Evolutionary conservation across 2,797 vertebrate species (phyloP), one percentile per base, ranked within the genome.

Genomic region (Girardinus metallicus): DNA sequence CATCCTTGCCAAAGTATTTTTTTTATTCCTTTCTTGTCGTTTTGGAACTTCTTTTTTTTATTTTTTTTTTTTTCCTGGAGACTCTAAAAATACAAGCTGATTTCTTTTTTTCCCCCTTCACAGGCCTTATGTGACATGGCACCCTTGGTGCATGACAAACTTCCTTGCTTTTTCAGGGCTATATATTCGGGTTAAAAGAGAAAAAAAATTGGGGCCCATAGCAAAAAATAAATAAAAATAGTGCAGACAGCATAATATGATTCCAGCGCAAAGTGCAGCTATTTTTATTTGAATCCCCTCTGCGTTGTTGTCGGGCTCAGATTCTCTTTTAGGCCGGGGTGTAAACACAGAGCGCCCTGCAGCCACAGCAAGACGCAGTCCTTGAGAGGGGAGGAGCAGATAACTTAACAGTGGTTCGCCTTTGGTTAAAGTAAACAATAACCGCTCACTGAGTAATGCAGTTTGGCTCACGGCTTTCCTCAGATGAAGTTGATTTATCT

Each of bases 371-470:
- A 72, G 79, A 80, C 82, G 79, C 60, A 78, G 80, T 87, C 79
- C 83, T 84, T 77, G 88, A 82, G 79, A 83, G 75, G 78, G 53
- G 53, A 70, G 82, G 78, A 84, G 78, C 8, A 79, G 82, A 47
- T 81, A 89, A 85, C 82, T 88, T 85, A 70, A 72, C 81, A 80
- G 68, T 49, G 75, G 79, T 79, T 84, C 8, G 80, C 89, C 85
- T 70, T 80, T 64, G 86, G 87, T 90, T 80, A 91, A 89, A 93
- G 91, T 91, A 89, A 94, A 93, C 85, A 93, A 89, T 86, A 88
- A 93, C 23, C 2, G 39, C 75, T 86, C 83, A 86, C 80, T 90
- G 85, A 89, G 86, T 88, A 88, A 92, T 89, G 83, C 82, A 43
- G 76, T 86, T 84, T 83, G 60, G 84, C 91, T 87, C 73, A 1